Conservation (phyloP, 2,113 vertebrate species). For the Charadrius vociferus region DNA sequence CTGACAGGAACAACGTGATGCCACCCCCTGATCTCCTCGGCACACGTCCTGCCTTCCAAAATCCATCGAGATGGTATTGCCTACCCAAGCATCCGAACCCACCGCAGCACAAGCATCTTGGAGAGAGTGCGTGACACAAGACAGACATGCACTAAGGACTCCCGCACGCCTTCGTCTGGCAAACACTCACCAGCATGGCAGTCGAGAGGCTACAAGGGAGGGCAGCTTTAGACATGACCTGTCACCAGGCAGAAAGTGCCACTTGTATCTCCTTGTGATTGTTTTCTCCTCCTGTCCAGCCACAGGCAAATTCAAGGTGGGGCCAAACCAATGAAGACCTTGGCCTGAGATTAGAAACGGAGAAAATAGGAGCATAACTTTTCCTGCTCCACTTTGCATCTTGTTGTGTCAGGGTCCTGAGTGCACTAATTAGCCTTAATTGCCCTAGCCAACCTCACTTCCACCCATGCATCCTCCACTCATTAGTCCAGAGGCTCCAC, state of each 20-base stretch:
- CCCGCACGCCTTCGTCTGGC: neutral
- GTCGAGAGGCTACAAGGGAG: neutral
- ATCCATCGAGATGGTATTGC: rapidly evolving
- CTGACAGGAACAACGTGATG: neutral
- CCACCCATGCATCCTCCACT: neutral
- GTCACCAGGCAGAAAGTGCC: rapidly evolving
- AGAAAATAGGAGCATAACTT: neutral
- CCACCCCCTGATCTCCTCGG: neutral
- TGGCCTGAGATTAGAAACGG: neutral
- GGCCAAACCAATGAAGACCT: neutral
- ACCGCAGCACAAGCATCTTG: neutral
- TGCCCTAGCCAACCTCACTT: neutral
- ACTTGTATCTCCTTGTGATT: neutral
- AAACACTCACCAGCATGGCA: neutral
- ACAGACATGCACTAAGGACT: neutral
- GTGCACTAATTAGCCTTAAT: neutral
- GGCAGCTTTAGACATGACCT: neutral
- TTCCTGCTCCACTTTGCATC: neutral
- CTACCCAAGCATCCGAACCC: neutral
- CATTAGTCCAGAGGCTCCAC: neutral
- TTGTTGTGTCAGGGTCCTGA: neutral
- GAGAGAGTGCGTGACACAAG: neutral
- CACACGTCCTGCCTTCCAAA: neutral
- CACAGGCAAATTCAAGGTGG: neutral
- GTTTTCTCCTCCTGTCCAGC: neutral